Conservation (phyloP, 2,113 vertebrate species). For the Megalops atlanticus region DNA sequence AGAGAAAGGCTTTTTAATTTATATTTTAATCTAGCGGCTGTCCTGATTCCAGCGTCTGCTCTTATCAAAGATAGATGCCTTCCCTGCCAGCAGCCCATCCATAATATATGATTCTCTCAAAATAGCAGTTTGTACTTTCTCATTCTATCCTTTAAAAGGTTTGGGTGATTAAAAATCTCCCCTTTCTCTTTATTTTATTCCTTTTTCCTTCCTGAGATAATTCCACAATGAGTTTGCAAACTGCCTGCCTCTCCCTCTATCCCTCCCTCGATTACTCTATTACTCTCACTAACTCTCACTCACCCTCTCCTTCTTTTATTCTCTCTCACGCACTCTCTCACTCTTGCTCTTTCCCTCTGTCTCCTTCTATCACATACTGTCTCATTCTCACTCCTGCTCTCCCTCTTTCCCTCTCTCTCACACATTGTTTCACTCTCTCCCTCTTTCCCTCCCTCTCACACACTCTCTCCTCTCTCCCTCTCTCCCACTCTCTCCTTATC, state of each 20-base stretch:
- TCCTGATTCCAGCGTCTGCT: slow-evolving; percentile 63
- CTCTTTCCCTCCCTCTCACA: neutral
- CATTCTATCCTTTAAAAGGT: slow-evolving; percentile 60
- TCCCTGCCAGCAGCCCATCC: slow-evolving; percentile 54
- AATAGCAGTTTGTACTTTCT: slow-evolving; percentile 68
- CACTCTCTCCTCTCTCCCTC: neutral
- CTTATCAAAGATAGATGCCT: slow-evolving; percentile 75
- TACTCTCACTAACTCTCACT: slow-evolving; percentile 48
- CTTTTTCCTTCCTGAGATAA: slow-evolving; percentile 15
- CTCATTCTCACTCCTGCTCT: neutral
- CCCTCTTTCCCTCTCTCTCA: neutral
- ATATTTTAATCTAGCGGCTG: slow-evolving; percentile 74
- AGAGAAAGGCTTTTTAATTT: slow-evolving; percentile 63
- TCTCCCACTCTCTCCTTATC: neutral
- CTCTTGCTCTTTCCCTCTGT: neutral
- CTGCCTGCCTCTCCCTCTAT: slow-evolving; percentile 45
- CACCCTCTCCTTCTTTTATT: neutral
- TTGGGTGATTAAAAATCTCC: slow-evolving; percentile 47
- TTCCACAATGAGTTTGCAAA: neutral
- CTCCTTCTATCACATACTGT: too few relatives aligned
- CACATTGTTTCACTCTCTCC: neutral
- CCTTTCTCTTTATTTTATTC: slow-evolving; percentile 37
- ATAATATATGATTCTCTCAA: slow-evolving; percentile 70
- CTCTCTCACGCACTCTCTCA: too few relatives aligned
- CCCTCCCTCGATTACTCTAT: slow-evolving; percentile 39